Evolutionary conservation across 2,888 invertebrate genomes (phyloP).

Genomic region (Tetheella fluctuosa): DNA sequence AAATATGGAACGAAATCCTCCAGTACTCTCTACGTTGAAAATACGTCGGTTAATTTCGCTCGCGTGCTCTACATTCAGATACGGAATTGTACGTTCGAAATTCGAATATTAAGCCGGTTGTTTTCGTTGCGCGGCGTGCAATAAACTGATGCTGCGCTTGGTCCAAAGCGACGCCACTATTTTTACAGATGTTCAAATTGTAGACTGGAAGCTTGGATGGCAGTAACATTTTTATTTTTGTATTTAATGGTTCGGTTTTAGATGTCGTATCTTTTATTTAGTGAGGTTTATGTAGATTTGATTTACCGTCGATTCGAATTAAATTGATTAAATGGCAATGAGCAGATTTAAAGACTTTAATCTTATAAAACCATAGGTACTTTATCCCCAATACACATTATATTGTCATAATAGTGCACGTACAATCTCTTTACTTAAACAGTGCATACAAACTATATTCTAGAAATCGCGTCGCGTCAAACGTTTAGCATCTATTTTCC

Average conservation of each 20-base stretch:
- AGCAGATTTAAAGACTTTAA: too few relatives aligned
- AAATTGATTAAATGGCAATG: too few relatives aligned
- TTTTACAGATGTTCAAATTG: constrained; percentile 53
- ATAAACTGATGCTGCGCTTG: constrained; percentile 51
- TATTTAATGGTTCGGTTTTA: not conserved
- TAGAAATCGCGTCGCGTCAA: not conserved
- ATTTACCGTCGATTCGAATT: not conserved
- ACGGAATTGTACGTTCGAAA: constrained; percentile 28
- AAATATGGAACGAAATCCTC: constrained; percentile 17
- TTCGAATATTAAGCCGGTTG: constrained; percentile 41
- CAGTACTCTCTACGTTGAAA: constrained; percentile 18
- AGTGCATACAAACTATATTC: too few relatives aligned
- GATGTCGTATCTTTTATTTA: not conserved
- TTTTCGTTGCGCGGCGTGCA: constrained; percentile 50
- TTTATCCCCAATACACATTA: too few relatives aligned
- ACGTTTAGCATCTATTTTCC: not conserved
- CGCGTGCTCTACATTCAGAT: constrained; percentile 36
- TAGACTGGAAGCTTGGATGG: constrained; percentile 35
- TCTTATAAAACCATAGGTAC: too few relatives aligned
- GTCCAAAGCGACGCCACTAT: constrained; percentile 49
- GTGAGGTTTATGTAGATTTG: not conserved
- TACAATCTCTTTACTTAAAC: too few relatives aligned
- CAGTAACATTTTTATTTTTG: not conserved
- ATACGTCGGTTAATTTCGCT: constrained; percentile 24
- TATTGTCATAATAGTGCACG: too few relatives aligned